Percentiles rank a stretch among this genome's conserved stretches.
These are phyloP conservation scores for Epizoanthus rinbou DNA, from an alignment of 92 coral and sea anemone genomes.

Conservation along the genomic window DNA sequence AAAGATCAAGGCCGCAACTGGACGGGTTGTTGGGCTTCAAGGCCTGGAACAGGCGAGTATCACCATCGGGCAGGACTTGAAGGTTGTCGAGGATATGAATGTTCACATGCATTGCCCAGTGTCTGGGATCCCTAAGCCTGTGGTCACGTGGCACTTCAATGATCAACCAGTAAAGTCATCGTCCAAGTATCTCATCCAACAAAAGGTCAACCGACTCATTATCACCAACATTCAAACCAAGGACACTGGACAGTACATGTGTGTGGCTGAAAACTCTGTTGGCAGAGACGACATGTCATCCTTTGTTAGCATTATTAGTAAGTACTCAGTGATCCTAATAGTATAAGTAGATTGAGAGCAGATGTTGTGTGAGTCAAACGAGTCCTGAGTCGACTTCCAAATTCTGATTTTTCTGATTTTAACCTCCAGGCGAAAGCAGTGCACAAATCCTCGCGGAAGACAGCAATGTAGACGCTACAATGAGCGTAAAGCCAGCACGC, in stretches of 20 bases:
- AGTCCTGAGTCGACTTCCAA: no score
- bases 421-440: slow-evolving; percentile 69
- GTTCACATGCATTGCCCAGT: slow-evolving; percentile 74
- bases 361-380: no score
- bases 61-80: slow-evolving; percentile 77
- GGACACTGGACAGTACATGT: slow-evolving; percentile 83
- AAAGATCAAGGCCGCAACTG: slow-evolving; percentile 56
- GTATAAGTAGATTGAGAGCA: no score
- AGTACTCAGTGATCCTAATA: background rate
- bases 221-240: slow-evolving; percentile 56
- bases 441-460: slow-evolving; percentile 67
- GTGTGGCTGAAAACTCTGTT: slow-evolving; percentile 68
- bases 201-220: slow-evolving; percentile 52
- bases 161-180: slow-evolving; percentile 59
- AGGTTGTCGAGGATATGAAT: slow-evolving; percentile 70
- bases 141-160: slow-evolving; percentile 72
- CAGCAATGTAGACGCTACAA: slow-evolving; percentile 56
- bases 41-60: slow-evolving; percentile 69
- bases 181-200: slow-evolving; percentile 54
- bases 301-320: slow-evolving; percentile 74
- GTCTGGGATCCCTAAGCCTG: slow-evolving; percentile 78
- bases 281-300: slow-evolving; percentile 64
- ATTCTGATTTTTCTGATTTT: no score
- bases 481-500: slow-evolving; percentile 37
- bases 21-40: slow-evolving; percentile 59